phyloP scores from a whole-genome alignment of 53 echinoderm and acorn worm genomes.

The Holothuria leucospilota region DNA sequence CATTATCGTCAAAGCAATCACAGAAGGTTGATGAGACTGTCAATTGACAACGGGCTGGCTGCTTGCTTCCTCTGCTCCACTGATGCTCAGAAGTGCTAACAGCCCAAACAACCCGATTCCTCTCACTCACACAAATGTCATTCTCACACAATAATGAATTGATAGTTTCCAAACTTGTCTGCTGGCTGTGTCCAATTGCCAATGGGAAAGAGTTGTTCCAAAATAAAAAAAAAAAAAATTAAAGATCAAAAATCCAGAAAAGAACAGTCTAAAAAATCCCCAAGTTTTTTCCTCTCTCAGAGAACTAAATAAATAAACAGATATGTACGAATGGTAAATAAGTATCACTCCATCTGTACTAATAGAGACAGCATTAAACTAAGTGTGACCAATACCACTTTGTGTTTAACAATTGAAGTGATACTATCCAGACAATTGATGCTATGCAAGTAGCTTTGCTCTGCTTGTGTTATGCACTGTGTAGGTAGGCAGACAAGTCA shows the following conservation, averaged over 20 bases:
- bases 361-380: constrained; percentile 28
- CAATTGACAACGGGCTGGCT: not conserved
- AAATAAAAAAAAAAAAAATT: too few species aligned
- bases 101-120: not conserved
- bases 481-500: constrained; percentile 34
- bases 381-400: constrained; percentile 47
- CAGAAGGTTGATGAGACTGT: not conserved
- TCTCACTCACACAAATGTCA: constrained; percentile 31
- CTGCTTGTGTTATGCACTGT: constrained; percentile 45
- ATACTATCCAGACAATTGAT: constrained; percentile 38
- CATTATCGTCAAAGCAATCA: constrained; percentile 51
- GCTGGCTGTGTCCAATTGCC: not conserved
- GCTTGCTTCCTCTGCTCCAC: not conserved
- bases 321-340: too few species aligned
- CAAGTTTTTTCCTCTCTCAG: too few species aligned
- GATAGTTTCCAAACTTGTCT: constrained; percentile 4
- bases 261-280: too few species aligned
- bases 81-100: constrained; percentile 20
- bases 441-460: not conserved
- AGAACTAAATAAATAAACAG: too few species aligned
- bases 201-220: too few species aligned
- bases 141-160: constrained; percentile 30
- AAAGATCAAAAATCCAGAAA: too few species aligned
- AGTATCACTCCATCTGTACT: too few species aligned
- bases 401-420: constrained; percentile 36